Base-by-base conservation (phyloP, 2,113 vertebrate genomes). In the Podocnemis expansa region DNA sequence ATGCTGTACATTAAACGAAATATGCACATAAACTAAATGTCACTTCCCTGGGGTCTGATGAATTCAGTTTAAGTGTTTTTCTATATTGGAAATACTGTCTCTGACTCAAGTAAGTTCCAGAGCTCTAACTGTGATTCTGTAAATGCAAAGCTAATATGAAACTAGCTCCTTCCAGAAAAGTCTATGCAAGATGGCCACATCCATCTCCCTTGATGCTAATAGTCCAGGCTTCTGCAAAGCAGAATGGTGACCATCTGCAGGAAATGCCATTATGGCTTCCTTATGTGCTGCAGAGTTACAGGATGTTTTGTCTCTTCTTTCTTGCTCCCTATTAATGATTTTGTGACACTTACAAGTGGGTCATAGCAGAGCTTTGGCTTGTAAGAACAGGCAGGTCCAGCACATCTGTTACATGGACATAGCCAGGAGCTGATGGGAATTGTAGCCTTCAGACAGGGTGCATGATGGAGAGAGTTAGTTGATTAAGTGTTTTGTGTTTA, bases 161-260 rank as follows among this genome's bases (percentile, higher is more conserved):
- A 58, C 27, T 27, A 58, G 29, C 27, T 93, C 85, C 24, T 87
- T 78, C 84, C 58, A 93, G 47, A 29, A 70, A 29, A 79, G 31
- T 24, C 70, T 60, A 0, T 51, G 29, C 87, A 82, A 10, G 7
- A 13, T 31, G 58, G 70, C 54, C 49, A 29, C 29, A 10, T 2
- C 63, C 55, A 47, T 78, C 29, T 60, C 54, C 25, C 1, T 22
- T 5, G 56, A 24, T 19, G 86, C 3, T 41, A 19, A 27, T 60
- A 52, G 78, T 55, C 38, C 21, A 38, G 8, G 21, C 55, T 82
- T 31, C 55, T 3, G 4, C 49, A 85, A 55, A 93, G 38, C 78
- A 85, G 43, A 0, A 0, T 60, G 34, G 16, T 38, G 51, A 80
- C 51, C 10, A 17, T 0, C 0, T 51, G 52, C 24, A 47, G 60